Base-by-base conservation (phyloP, 2,113 vertebrate genomes). In the Phyllostomus discolor region DNA sequence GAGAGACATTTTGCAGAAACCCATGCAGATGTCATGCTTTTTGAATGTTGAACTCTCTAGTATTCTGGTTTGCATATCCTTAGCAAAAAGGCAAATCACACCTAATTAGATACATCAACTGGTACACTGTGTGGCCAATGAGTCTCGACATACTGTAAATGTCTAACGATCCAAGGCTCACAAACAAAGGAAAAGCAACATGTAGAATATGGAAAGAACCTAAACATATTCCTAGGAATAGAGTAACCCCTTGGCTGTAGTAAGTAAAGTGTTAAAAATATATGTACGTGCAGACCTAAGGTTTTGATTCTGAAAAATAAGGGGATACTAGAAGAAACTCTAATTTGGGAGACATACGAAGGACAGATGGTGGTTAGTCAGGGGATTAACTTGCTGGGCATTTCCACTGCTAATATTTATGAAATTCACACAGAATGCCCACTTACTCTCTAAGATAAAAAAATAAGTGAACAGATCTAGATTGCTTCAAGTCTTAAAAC, bases 301-400 rank as follows among this genome's bases (percentile, higher is more conserved):
- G 14, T 79, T 87, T 79, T 75, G n/a, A 62, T n/a, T 93, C 89
- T 87, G 79, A 52, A 87, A 89, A 94, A 24, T 50, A 88, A 67
- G 43, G 19, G 7, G 26, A 70, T 22, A 26, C 35, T 66, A 17
- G 24, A 91, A 83, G 75, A 86, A 26, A 54, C 83, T 93, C 73
- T 73, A 59, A 70, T 75, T 38, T 64, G 16, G 35, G 57, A 90
- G 35, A 46, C 4, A 12, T 35, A 88, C 38, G 41, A 43, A 86
- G 54, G 41, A 41, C 73, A 67, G 31, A 50, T 7, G 11, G 20
- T 17, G 28, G 24, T 66, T 54, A 26, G 35, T 66, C 35, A 28
- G 19, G 38, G 28, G n/a, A 26, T 90, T 79, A 86, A 69, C 16
- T 43, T 2, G 38, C n/a, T 75, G 26, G 43, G 9, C 28, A 69